Conservation (phyloP, 2,113 vertebrate species). For the Oryzias melastigma region DNA sequence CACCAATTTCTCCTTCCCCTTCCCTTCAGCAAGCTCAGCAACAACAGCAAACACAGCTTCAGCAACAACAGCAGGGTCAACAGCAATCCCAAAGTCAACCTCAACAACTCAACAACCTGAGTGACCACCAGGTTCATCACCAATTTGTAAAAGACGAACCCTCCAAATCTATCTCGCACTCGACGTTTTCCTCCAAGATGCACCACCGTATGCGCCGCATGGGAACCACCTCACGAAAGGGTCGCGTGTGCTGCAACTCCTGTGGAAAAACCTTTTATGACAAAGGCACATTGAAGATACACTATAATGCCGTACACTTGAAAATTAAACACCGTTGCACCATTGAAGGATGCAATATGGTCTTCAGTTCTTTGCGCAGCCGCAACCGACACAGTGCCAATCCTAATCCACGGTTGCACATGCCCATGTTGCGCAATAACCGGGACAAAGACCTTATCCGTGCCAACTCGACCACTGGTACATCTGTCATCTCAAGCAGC, state of each 20-base stretch:
- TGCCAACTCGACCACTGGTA: constrained; percentile 86
- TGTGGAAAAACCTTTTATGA: constrained; percentile 99
- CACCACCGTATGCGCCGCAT: constrained; percentile 93
- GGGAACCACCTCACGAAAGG: constrained; percentile 95
- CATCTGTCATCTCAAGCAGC: constrained; percentile 94
- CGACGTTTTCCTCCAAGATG: constrained; percentile 91
- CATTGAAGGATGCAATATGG: constrained; percentile 99
- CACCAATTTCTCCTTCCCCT: constrained; percentile 79
- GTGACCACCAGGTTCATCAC: constrained; percentile 80
- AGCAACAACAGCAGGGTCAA: constrained; percentile 80
- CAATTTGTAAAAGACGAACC: constrained; percentile 90
- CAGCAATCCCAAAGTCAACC: constrained; percentile 66
- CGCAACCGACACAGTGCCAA: constrained; percentile 98
- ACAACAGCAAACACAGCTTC: constrained; percentile 81
- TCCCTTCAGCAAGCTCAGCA: constrained; percentile 72
- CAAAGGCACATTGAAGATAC: constrained; percentile 98
- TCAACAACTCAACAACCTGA: constrained; percentile 81
- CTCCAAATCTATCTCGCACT: constrained; percentile 79
- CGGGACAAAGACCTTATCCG: constrained; percentile 98
- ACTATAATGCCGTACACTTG: constrained; percentile 97
- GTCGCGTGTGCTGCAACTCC: constrained; percentile 97
- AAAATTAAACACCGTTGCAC: constrained; percentile 99
- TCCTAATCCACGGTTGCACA: constrained; percentile 96
- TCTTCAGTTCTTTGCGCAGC: constrained; percentile 97
- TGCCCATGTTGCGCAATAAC: constrained; percentile 99